Conservation (phyloP, 2,113 vertebrate genomes). For the Todiramphus saurophagus region DNA sequence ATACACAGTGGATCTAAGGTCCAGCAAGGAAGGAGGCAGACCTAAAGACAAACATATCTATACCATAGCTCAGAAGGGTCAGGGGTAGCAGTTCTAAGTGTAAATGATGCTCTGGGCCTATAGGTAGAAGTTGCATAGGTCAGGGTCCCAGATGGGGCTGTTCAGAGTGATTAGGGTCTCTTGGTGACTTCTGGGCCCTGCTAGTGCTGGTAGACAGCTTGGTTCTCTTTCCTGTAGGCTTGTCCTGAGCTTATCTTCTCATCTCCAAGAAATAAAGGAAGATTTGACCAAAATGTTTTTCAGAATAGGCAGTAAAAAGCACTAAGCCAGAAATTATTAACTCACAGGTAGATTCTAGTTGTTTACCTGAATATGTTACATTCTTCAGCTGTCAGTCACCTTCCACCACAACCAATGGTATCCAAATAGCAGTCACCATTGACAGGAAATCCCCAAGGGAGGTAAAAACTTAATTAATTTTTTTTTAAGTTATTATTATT, state of each 20-base stretch:
- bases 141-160: neutral
- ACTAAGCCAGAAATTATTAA: neutral
- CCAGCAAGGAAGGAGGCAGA: neutral
- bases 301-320: neutral
- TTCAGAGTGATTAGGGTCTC: too few species aligned
- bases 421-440: neutral
- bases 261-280: neutral
- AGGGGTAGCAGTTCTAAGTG: accelerated
- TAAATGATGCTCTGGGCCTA: neutral
- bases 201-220: neutral
- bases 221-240: neutral
- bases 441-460: neutral
- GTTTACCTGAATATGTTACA: neutral
- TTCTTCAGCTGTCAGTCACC: neutral
- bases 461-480: neutral
- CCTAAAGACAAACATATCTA: neutral
- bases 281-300: neutral
- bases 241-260: neutral
- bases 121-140: accelerated
- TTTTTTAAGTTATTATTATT: neutral
- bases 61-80: accelerated
- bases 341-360: neutral
- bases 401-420: neutral
- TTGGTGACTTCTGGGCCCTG: neutral
- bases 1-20: accelerated